These are phyloP conservation scores for Allolobophora icterica DNA, from an alignment of 2,888 invertebrate species.

Conservation along the genomic window DNA sequence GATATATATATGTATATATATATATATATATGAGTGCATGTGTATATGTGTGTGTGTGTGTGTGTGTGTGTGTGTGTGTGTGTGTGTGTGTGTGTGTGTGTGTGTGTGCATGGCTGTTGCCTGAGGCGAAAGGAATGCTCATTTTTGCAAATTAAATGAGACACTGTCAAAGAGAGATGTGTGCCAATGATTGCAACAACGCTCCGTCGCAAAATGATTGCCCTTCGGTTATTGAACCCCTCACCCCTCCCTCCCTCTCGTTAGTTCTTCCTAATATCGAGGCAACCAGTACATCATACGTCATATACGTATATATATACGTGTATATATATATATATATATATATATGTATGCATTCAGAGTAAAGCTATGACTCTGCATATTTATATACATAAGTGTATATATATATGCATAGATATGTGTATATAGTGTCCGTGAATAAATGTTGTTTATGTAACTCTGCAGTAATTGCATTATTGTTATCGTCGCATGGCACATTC, in stretches of 20 bases:
- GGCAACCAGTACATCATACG: not conserved
- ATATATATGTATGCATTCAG: not conserved
- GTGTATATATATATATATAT: slow-evolving; percentile 1
- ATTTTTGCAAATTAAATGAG: slow-evolving; percentile 9
- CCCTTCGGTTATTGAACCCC: not conserved
- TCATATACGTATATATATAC: not conserved
- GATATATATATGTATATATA: not conserved
- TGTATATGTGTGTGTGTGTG: too few species aligned
- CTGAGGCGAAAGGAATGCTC: not conserved
- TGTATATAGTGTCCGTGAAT: not conserved
- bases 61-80: too few species aligned
- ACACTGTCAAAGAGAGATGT: slow-evolving; percentile 4
- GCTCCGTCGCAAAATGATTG: not conserved
- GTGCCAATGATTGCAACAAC: not conserved
- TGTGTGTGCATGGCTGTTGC: not conserved
- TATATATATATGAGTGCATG: not conserved
- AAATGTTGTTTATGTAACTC: not conserved
- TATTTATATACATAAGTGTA: not conserved
- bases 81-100: too few species aligned
- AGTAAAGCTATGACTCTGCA: not conserved
- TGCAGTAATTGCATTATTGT: not conserved
- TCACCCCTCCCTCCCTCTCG: not conserved
- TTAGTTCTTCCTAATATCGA: not conserved
- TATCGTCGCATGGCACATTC: not conserved
- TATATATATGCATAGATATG: not conserved